Conservation (phyloP, 2,888 invertebrate genomes). For the Odontocerum albicorne region DNA sequence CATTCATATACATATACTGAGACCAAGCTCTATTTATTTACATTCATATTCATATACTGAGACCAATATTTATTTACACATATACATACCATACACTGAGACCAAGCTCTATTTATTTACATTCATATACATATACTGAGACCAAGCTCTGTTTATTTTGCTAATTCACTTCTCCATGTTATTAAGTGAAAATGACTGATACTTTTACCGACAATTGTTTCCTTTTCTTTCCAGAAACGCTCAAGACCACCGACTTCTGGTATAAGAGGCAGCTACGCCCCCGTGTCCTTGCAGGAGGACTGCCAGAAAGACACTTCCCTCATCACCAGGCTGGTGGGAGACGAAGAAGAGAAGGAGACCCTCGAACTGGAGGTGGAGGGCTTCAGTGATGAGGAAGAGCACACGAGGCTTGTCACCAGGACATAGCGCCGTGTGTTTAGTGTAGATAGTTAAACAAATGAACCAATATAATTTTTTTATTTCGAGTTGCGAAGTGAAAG, state of each 20-base stretch:
- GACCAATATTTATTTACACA: no score
- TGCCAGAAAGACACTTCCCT: conserved; percentile 6
- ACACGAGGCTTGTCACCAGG: conserved; percentile 28
- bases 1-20: no score
- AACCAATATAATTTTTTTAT: conserved; percentile 25
- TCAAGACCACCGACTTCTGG: conserved; percentile 18
- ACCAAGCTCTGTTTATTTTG: neutral
- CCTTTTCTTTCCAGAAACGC: conserved; percentile 27
- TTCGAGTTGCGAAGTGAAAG: neutral
- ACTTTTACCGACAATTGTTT: neutral
- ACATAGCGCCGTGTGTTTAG: conserved; percentile 33
- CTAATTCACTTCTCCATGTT: neutral
- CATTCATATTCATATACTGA: no score
- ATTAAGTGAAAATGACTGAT: neutral
- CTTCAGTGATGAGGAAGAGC: conserved; percentile 30
- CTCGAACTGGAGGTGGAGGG: conserved; percentile 22
- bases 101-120: no score
- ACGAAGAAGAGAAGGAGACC: neutral
- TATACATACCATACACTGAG: no score
- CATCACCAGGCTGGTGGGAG: conserved; percentile 8
- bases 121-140: no score
- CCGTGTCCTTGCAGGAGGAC: conserved; percentile 26
- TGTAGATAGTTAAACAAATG: conserved; percentile 34
- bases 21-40: no score
- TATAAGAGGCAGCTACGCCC: conserved; percentile 31